Base-by-base conservation (phyloP, 2,797 vertebrate genomes). In the Crenuchus spilurus region DNA sequence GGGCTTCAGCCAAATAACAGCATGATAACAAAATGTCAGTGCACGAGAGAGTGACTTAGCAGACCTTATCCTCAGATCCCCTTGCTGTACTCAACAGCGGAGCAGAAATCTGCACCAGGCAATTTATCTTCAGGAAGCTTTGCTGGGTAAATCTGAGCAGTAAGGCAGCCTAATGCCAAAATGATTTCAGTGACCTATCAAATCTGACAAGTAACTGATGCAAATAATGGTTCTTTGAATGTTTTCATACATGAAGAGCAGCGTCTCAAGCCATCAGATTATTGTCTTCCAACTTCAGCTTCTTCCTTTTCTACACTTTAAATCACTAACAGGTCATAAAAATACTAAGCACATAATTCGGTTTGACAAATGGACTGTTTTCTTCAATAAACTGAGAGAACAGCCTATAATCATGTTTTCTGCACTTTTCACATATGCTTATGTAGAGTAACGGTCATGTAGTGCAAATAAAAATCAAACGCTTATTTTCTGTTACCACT, bases 1-100 rank as follows among this genome's bases (percentile, higher is more conserved):
- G 76, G 71, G 73, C 37, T 72, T 57, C 61, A 28, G 73, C 79
- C 80, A 81, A 77, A 79, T 70, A 72, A 65, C 81, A 79, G 75
- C 74, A 69, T 57, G 72, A 81, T 72, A 76, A 72, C 77, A 80
- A 76, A 81, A 74, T 79, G 77, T 76, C 70, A 70, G 66, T 63
- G 66, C 31, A 44, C 51, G 63, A n/a, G 70, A 72, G 70, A 75
- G 62, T 73, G 77, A 74, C 70, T 80, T 78, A 67, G 66, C 75
- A 77, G 72, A 80, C 75, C 72, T 75, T 74, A 79, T 79, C 73
- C 77, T 77, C 70, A 76, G 46, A 76, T 81, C 76, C 74, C 70
- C 83, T 74, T 61, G 54, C 72, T 58, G 52, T 74, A 68, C 80
- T 67, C 76, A 13, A 58, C 54, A 30, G 64, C 48, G 41, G 55